Evolutionary conservation across 2,797 vertebrate species (phyloP).

Genomic region (Cyclura pinguis): DNA sequence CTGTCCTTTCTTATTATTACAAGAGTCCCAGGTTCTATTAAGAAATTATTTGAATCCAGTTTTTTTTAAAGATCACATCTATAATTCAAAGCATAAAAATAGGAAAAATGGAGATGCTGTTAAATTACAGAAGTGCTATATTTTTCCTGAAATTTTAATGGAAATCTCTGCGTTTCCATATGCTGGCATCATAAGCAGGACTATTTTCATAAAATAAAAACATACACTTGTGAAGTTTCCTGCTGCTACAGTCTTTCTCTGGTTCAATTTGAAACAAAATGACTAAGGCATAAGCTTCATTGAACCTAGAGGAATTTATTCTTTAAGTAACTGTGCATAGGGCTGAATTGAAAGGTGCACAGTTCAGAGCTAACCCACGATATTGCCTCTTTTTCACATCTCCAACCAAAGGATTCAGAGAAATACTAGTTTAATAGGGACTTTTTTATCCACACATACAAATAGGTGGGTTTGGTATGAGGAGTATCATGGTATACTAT

Average conservation of each 20-base stretch:
- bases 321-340: no score
- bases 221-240: background rate
- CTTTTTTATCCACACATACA: no score
- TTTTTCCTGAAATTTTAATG: background rate
- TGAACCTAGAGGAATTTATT: no score
- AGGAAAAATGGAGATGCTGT: background rate
- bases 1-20: background rate
- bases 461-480: no score
- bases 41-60: background rate
- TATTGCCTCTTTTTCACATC: no score
- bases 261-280: background rate
- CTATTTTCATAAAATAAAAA: background rate
- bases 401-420: no score
- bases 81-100: background rate
- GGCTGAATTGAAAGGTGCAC: no score
- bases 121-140: background rate
- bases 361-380: no score
- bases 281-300: background rate
- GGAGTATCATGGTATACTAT: no score
- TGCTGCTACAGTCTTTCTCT: background rate
- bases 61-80: background rate
- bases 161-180: background rate
- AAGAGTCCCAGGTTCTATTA: fast-evolving
- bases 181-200: background rate
- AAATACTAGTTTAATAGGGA: no score